phyloP scores from a whole-genome alignment of 2,797 vertebrate species.

The Lophura swinhoii region DNA sequence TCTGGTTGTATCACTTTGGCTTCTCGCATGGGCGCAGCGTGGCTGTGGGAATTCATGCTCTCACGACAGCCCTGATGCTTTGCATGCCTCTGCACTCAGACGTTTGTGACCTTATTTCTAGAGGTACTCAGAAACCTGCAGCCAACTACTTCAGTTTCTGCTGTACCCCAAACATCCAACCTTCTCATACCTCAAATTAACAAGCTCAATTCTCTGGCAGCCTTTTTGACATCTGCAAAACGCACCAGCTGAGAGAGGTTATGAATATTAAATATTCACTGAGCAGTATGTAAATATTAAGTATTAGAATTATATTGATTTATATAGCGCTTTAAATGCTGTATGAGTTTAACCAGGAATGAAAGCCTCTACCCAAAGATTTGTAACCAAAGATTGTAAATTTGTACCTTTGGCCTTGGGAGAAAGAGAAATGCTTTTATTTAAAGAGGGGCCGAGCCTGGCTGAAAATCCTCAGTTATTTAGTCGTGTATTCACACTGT shows the following conservation, averaged over 20 bases:
- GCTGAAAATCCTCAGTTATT: not conserved
- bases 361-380: not conserved
- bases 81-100: not conserved
- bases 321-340: not conserved
- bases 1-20: not conserved
- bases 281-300: not conserved
- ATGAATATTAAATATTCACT: not conserved
- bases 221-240: not conserved
- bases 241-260: not conserved
- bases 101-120: not conserved
- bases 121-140: not conserved
- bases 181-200: not conserved
- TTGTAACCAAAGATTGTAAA: not conserved
- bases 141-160: not conserved
- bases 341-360: not conserved
- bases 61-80: not conserved
- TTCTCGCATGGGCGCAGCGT: fast-evolving
- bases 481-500: not conserved
- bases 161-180: not conserved
- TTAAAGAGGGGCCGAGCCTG: not conserved
- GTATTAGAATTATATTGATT: not conserved
- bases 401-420: not conserved
- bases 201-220: not conserved
- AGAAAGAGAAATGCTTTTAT: not conserved
- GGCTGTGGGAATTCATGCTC: not conserved